Base-by-base conservation (phyloP, 2,797 vertebrate genomes). In the Scolopax bukidnonensis region DNA sequence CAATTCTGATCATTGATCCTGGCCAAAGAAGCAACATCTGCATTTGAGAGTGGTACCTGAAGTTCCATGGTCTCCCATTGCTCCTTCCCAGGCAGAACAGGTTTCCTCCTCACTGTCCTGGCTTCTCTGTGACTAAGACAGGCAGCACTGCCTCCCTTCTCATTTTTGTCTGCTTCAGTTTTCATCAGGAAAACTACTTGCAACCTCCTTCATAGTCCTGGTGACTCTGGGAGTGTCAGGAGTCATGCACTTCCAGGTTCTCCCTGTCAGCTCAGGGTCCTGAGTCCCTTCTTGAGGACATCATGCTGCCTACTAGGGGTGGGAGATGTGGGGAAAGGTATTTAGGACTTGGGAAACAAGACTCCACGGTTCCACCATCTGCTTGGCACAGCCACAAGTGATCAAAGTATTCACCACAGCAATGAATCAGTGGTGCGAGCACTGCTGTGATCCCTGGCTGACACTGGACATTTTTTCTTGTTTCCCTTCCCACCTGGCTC, bases 1-100 rank as follows among this genome's bases (percentile, higher is more conserved):
- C 13, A 38, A 0, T n/a, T 75, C 33, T 76, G 21, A 53, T 47
- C 1, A 0, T 21, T 60, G 9, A 20, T 4, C 23, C 33, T 60
- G 12, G 16, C 20, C 38, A 64, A 57, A 84, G 11, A 2, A 1
- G 9, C 50, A 69, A 3, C 41, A 47, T 24, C 43, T 56, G 11
- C 16, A 36, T 11, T 41, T 57, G 16, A 8, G 32, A 25, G 12
- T 57, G 12, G 20, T 53, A 51, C 19, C 13, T 40, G 30, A 4
- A 28, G 10, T 81, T 75, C 69, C 13, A 9, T 36, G 11, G n/a
- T 57, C 11, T 59, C 19, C 18, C 21, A 28, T 33, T 68, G 10
- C 4, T 63, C 6, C 5, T 5, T 45, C 8, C 11, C 2, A 2
- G 18, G 17, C 20, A 73, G 36, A 61, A 51, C 11, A 75, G 11